Percentiles rank a stretch among this genome's conserved stretches.
These are phyloP conservation scores for Parambassis ranga DNA, from an alignment of 2,797 vertebrate species.

Conservation along the genomic window DNA sequence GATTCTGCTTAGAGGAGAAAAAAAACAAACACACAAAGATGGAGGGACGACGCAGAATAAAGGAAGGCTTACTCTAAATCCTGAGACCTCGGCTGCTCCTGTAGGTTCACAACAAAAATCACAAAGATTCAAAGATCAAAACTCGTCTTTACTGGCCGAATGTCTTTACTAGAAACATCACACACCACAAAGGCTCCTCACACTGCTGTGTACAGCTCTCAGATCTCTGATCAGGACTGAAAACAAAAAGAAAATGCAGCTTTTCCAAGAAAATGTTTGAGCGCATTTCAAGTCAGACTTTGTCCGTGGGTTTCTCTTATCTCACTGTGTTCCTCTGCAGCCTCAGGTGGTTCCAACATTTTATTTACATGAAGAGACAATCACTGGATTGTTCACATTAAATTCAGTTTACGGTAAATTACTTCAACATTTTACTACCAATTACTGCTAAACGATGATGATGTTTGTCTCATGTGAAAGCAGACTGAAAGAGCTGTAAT, in stretches of 20 bases:
- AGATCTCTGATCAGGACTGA: constrained; percentile 12
- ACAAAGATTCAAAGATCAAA: constrained; percentile 44
- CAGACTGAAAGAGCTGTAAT: no score
- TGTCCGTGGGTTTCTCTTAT: neutral
- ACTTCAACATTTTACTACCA: no score
- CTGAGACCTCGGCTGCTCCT: constrained; percentile 12
- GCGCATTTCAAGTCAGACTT: neutral
- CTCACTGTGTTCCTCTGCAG: neutral
- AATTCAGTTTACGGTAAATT: neutral
- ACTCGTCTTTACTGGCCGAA: constrained; percentile 10
- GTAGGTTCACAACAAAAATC: constrained; percentile 13
- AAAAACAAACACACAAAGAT: neutral
- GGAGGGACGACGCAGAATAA: no score
- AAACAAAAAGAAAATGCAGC: neutral
- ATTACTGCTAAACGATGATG: no score
- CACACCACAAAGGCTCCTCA: constrained; percentile 16
- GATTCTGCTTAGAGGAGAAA: constrained; percentile 7
- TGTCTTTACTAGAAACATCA: constrained; percentile 29
- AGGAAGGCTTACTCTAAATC: constrained; percentile 29
- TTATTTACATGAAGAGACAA: neutral
- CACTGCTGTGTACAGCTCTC: neutral
- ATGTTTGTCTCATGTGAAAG: no score
- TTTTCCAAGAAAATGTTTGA: neutral
- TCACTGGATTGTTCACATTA: neutral
- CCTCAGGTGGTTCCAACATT: neutral